These are phyloP conservation scores for Stegastes partitus DNA, from an alignment of 2,113 vertebrate species.

Conservation along the genomic window DNA sequence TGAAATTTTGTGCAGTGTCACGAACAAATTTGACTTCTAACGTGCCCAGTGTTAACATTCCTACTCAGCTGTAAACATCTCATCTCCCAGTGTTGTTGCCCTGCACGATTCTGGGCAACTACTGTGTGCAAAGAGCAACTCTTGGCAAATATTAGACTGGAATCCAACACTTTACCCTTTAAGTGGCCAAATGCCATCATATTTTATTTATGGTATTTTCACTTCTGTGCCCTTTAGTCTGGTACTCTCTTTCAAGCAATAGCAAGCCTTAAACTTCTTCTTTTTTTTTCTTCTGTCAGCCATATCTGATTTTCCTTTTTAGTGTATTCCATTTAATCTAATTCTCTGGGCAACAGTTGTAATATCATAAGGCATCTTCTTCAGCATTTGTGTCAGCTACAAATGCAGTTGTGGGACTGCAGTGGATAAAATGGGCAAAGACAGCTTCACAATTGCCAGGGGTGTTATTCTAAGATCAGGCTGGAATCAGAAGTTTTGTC, in stretches of 20 bases:
- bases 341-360: constrained; percentile 69
- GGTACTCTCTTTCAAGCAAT: constrained; percentile 42
- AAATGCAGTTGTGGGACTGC: constrained; percentile 64
- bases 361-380: constrained; percentile 67
- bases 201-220: constrained; percentile 62
- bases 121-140: constrained; percentile 66
- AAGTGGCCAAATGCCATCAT: constrained; percentile 64
- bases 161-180: constrained; percentile 64
- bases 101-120: constrained; percentile 52
- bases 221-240: constrained; percentile 47
- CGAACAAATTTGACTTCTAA: constrained; percentile 65
- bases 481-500: constrained; percentile 84
- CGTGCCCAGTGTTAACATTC: constrained; percentile 49
- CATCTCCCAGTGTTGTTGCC: constrained; percentile 35
- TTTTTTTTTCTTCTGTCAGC: constrained; percentile 34
- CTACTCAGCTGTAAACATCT: constrained; percentile 54
- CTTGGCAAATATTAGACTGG: constrained; percentile 41
- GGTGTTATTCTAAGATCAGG: constrained; percentile 81
- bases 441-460: constrained; percentile 74
- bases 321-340: constrained; percentile 57
- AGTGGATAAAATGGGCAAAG: constrained; percentile 66
- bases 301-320: constrained; percentile 50
- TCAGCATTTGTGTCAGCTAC: constrained; percentile 67
- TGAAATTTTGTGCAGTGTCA: constrained; percentile 54
- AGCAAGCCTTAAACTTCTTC: constrained; percentile 25